Evolutionary conservation across 1,140 invertebrate species (phyloP).

Genomic region (Delia radicum): DNA sequence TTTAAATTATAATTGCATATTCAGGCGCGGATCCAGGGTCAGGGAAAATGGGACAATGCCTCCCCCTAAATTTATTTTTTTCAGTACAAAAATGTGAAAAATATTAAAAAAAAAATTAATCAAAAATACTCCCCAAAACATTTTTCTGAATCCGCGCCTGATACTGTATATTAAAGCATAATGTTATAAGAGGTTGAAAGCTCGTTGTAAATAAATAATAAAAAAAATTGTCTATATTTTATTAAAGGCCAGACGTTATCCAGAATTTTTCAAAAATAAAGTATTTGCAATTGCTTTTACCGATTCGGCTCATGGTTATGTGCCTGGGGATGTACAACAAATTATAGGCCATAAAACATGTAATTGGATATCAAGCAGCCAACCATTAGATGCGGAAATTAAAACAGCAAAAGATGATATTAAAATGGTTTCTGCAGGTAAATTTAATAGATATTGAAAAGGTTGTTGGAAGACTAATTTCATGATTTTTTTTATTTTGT

Average conservation of each 20-base stretch:
- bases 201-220: too few species aligned
- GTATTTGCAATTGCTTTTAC: constrained; percentile 72
- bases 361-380: constrained; percentile 59
- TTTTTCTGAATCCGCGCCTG: too few species aligned
- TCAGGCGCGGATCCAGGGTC: too few species aligned
- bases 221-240: too few species aligned
- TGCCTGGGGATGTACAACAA: constrained; percentile 42
- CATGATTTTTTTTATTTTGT: not conserved
- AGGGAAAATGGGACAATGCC: too few species aligned
- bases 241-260: constrained; percentile 50
- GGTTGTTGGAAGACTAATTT: constrained; percentile 6
- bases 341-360: constrained; percentile 55
- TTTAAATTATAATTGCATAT: too few species aligned
- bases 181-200: too few species aligned
- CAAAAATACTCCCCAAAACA: too few species aligned
- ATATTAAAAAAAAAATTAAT: too few species aligned
- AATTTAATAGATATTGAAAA: not conserved
- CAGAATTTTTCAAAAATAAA: constrained; percentile 60
- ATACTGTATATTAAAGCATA: too few species aligned
- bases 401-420: constrained; percentile 48
- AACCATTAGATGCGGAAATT: constrained; percentile 57
- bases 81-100: too few species aligned
- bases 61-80: too few species aligned
- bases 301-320: constrained; percentile 64
- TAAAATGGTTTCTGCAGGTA: constrained; percentile 57